These are phyloP conservation scores for Pagrus major DNA, from an alignment of 2,113 vertebrate genomes.

Conservation along the genomic window DNA sequence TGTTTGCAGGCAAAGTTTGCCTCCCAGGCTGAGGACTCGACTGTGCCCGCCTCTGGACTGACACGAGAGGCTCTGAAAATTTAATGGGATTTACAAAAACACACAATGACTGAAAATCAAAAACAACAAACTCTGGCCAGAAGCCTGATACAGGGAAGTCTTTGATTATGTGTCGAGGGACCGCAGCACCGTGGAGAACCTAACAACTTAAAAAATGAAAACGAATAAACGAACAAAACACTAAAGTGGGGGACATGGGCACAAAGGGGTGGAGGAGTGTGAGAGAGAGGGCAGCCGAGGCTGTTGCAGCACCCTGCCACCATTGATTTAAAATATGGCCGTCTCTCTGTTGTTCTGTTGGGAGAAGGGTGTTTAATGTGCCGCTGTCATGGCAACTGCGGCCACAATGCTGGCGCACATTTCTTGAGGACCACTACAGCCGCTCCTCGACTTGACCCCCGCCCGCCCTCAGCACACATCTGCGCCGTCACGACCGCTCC, in stretches of 20 bases:
- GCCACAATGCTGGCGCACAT: constrained; percentile 61
- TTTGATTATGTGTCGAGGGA: constrained; percentile 57
- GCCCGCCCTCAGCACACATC: constrained; percentile 59
- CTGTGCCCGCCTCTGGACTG: constrained; percentile 62
- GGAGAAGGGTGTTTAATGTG: constrained; percentile 68
- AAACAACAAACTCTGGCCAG: constrained; percentile 67
- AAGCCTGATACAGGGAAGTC: constrained; percentile 55
- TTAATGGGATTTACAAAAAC: constrained; percentile 62
- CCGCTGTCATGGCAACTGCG: constrained; percentile 73
- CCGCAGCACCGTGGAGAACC: constrained; percentile 58
- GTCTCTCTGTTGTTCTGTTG: constrained; percentile 66
- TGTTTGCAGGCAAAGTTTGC: constrained; percentile 99
- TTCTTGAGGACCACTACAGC: constrained; percentile 74
- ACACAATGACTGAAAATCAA: constrained; percentile 67
- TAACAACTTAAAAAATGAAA: constrained; percentile 52
- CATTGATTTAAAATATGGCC: constrained; percentile 67
- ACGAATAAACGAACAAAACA: constrained; percentile 52
- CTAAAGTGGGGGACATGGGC: constrained; percentile 36
- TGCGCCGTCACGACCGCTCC: constrained; percentile 63
- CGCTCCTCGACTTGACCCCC: constrained; percentile 59
- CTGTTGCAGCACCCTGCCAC: constrained; percentile 57
- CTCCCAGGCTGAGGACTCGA: constrained; percentile 92
- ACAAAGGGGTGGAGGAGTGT: constrained; percentile 25
- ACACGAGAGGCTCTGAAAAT: constrained; percentile 64
- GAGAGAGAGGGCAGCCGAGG: constrained; percentile 39